Conservation (phyloP, 2,797 vertebrate species). For the Steatocranus sp. region DNA sequence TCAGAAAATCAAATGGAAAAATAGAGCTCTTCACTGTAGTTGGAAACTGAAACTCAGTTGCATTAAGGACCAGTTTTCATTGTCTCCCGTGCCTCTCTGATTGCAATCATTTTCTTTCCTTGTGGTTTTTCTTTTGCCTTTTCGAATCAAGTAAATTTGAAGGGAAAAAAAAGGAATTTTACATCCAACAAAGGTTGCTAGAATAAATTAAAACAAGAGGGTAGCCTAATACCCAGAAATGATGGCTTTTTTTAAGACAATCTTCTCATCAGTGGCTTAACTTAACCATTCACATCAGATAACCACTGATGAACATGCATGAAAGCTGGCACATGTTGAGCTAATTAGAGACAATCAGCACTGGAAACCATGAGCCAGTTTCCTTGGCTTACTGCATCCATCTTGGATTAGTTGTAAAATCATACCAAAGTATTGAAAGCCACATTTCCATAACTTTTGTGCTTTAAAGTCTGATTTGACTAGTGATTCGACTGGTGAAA, state of each 20-base stretch:
- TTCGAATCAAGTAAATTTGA: neutral
- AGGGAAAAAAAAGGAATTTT: neutral
- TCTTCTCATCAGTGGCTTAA: neutral
- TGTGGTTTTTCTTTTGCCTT: neutral
- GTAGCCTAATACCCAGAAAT: neutral
- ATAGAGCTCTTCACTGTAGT: conserved; percentile 9
- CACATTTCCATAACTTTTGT: neutral
- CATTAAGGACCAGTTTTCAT: neutral
- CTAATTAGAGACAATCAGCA: neutral
- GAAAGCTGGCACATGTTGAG: neutral
- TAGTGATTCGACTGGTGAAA: neutral
- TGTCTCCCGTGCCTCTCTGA: conserved; percentile 6
- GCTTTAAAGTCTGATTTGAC: neutral
- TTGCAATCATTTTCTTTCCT: conserved; percentile 1
- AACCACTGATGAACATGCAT: neutral
- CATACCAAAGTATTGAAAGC: neutral
- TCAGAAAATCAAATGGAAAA: conserved; percentile 46
- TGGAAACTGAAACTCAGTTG: conserved; percentile 5
- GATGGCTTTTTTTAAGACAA: neutral
- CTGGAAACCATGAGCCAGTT: neutral
- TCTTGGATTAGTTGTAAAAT: neutral
- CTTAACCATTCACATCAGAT: neutral
- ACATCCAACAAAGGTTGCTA: neutral
- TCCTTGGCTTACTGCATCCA: neutral
- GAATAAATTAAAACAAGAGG: neutral